Conservation (phyloP, 2,113 vertebrate genomes). For the Colaptes auratus region DNA sequence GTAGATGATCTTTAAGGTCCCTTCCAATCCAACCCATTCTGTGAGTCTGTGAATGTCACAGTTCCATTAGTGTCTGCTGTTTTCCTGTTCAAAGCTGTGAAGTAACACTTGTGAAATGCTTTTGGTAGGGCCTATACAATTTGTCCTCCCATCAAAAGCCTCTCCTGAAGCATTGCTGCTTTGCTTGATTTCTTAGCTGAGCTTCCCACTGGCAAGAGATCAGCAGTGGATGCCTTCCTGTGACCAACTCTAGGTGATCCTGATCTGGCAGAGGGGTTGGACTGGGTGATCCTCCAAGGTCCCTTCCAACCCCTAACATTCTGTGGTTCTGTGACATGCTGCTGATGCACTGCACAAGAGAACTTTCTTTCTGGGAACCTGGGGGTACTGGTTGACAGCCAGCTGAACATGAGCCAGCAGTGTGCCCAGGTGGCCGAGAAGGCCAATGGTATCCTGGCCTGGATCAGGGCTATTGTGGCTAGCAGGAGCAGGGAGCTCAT, state of each 20-base stretch:
- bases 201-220: background rate
- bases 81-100: background rate
- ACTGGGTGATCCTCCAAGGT: no score
- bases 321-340: background rate
- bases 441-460: no score
- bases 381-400: no score
- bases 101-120: accelerated
- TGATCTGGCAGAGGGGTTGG: no score
- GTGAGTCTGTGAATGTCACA: background rate
- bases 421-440: no score
- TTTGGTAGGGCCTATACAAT: background rate
- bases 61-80: background rate
- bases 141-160: background rate
- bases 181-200: background rate
- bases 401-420: no score
- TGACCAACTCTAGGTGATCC: no score
- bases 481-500: no score
- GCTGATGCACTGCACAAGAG: background rate
- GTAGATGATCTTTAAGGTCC: no score
- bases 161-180: background rate
- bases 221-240: background rate
- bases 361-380: background rate
- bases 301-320: no score
- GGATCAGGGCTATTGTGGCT: no score
- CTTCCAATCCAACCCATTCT: no score